Base-by-base conservation (phyloP, 2,888 invertebrate genomes). In the Hydrotaea cyrtoneurina region DNA sequence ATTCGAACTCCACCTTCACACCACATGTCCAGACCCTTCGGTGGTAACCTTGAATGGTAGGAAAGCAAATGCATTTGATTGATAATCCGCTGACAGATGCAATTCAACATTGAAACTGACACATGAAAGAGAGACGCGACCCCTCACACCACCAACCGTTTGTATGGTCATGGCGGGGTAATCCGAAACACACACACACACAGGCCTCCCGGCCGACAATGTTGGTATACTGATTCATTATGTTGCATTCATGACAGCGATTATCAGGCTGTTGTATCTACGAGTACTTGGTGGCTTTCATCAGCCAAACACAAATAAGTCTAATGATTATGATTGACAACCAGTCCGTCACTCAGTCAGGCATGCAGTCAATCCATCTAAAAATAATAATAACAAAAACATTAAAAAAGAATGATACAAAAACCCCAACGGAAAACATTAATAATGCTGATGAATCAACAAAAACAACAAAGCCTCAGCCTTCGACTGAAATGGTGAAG, bases 41-140 rank as follows among this genome's bases (percentile, higher is more conserved):
- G n/a, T n/a, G 17, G n/a, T 64, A 64, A 64, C 64, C 64, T 64
- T 64, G 64, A 39, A 69, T 71, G 69, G 39, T 26, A 46, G 26
- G 36, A 15, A 31, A 46, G 62, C 62, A 57, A 55, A 62, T n/a
- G 11, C 64, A 13, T 50, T 57, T 78, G 80, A 81, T 75, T 80
- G 62, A 71, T 80, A 75, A 75, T 83, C 74, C 69, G 19, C 4
- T 36, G 53, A 78, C 46, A 55, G 53, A 75, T 75, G 74, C 75
- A 71, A 78, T 72, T n/a, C n/a, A n/a, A n/a, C n/a, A n/a, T n/a
- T n/a, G n/a, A n/a, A n/a, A n/a, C n/a, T n/a, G n/a, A n/a, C n/a
- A n/a, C n/a, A n/a, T n/a, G n/a, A n/a, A n/a, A n/a, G n/a, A n/a
- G n/a, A n/a, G n/a, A n/a, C n/a, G n/a, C n/a, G n/a, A n/a, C n/a